Conservation (phyloP, 2,797 vertebrate species). For the Sardinella longiceps region DNA sequence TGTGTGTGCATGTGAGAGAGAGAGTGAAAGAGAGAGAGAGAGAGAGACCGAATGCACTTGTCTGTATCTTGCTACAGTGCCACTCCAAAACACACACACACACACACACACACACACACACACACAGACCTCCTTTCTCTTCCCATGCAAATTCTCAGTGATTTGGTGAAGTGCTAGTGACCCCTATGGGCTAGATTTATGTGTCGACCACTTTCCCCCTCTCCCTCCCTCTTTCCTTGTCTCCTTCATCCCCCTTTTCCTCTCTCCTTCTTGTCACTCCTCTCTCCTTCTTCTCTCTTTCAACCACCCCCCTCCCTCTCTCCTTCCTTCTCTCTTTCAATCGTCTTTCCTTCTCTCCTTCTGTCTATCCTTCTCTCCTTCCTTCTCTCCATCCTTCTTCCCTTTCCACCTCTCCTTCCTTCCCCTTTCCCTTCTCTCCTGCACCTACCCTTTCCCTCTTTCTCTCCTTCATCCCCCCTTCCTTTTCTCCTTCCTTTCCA, state of each 20-base stretch:
- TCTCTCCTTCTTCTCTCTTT: not conserved
- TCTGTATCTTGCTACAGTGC: constrained; percentile 59
- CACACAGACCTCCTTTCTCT: constrained; percentile 41
- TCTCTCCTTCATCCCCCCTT: not conserved
- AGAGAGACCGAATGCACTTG: constrained; percentile 57
- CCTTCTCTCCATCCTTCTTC: too few relatives aligned
- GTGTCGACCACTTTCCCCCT: constrained; percentile 43
- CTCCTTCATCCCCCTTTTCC: constrained; percentile 23
- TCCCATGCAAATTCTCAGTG: constrained; percentile 70
- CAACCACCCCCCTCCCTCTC: not conserved
- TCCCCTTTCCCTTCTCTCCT: constrained; percentile 7
- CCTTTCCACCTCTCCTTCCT: not conserved
- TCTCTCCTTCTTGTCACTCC: not conserved
- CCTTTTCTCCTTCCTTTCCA: not conserved
- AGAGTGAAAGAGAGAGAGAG: not conserved
- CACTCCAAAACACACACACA: constrained; percentile 46
- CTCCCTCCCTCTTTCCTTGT: not conserved
- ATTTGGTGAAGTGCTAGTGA: constrained; percentile 92
- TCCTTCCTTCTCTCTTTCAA: constrained; percentile 7
- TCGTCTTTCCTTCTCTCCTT: constrained; percentile 8
- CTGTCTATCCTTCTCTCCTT: not conserved
- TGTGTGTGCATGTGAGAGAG: constrained; percentile 14
- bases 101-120: not conserved
- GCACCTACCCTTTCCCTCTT: constrained; percentile 10
- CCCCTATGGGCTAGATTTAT: constrained; percentile 90